Base-by-base conservation (phyloP, 2,113 vertebrate genomes). In the Rhabdomys dilectus region DNA sequence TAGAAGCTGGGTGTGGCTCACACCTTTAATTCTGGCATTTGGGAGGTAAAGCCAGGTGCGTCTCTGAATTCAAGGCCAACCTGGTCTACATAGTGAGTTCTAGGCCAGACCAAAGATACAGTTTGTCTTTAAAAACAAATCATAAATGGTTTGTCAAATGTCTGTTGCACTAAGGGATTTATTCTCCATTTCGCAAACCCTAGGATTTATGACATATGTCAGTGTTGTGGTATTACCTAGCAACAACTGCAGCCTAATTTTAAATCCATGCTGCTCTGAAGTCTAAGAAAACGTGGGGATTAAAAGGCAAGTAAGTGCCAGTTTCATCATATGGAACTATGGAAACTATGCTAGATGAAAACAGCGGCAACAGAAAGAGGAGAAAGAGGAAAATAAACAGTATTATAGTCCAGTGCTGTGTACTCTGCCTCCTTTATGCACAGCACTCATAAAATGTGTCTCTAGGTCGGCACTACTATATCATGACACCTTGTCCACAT, bases 151-250 rank as follows among this genome's bases (percentile, higher is more conserved):
- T 62, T 62, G 7, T 84, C 13, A 42, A 62, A 42, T 84, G n/a
- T 85, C 39, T 93, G 60, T 39, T 56, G 19, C n/a, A 90, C 51
- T 34, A 11, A 78, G 39, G 36, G 3, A 48, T 92, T 94, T 95
- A 72, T 42, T 91, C 42, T 81, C 17, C 75, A 39, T 72, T 93
- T 88, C 64, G 93, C 70, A 97, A 78, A 95, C 15, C 36, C 92
- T 88, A 93, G 78, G 60, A 94, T 42, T 68, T 95, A 81, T 5
- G 62, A 60, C 39, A 95, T 85, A 89, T 62, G 56, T 42, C 81
- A 62, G 9, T 84, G 68, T 68, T 90, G 88, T 26, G 12, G 58
- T 60, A 75, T 48, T 89, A 92, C 91, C 64, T 92, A 92, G 56
- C 34, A 89, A 93, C 70, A 95, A 56, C 80, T 56, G 39, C 6